Evolutionary conservation across 2,888 invertebrate species (phyloP).

Genomic region (Ashinkailepas kermadecensis): DNA sequence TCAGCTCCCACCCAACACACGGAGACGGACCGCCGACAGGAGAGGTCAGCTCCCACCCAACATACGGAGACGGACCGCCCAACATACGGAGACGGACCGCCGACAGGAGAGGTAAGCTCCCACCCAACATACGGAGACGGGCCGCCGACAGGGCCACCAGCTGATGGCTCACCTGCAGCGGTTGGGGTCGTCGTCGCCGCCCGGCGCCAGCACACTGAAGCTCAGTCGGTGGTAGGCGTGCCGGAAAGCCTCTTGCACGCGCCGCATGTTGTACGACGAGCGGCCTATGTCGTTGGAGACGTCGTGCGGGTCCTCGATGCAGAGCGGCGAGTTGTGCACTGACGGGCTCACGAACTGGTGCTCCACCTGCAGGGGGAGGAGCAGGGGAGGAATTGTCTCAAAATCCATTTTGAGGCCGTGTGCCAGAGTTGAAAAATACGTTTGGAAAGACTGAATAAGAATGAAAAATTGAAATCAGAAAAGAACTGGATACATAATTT

Average conservation of each 20-base stretch:
- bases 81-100: too few relatives aligned
- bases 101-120: too few relatives aligned
- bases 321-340: slow-evolving; percentile 60
- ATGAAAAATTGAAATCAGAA: too few relatives aligned
- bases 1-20: background rate
- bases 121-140: too few relatives aligned
- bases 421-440: too few relatives aligned
- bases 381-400: too few relatives aligned
- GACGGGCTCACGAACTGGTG: slow-evolving; percentile 64
- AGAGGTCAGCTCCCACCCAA: background rate
- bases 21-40: background rate
- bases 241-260: slow-evolving; percentile 88
- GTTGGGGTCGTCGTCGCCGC: background rate
- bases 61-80: background rate
- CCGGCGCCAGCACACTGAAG: slow-evolving; percentile 62
- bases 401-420: too few relatives aligned
- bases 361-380: slow-evolving; percentile 48
- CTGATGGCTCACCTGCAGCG: slow-evolving; percentile 28
- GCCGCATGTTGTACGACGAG: slow-evolving; percentile 88
- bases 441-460: too few relatives aligned
- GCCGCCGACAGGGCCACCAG: too few relatives aligned
- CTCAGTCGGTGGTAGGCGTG: slow-evolving; percentile 65
- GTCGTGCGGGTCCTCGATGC: slow-evolving; percentile 95
- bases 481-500: too few relatives aligned
- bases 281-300: slow-evolving; percentile 96